Percentiles rank a stretch among this genome's conserved stretches.
Conservation (phyloP, 2,113 vertebrate species). For the Periophthalmus modestus region DNA sequence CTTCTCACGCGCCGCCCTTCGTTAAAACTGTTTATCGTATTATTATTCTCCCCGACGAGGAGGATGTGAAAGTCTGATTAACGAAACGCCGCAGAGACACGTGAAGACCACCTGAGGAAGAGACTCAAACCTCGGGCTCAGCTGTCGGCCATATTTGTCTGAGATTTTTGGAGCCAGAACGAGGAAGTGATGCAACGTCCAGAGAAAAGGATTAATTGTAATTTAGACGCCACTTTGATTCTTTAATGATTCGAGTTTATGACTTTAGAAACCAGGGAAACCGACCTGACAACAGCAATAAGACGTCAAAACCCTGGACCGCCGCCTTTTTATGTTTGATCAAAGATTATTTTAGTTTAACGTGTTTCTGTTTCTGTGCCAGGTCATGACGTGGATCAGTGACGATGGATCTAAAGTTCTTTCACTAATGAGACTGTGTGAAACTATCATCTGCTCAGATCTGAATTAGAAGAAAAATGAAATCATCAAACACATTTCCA, state of each 20-base stretch:
- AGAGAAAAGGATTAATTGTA: not conserved
- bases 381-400: not conserved
- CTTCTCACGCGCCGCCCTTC: conserved; percentile 22
- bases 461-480: too few species aligned
- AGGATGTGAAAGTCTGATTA: conserved; percentile 42
- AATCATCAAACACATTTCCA: too few species aligned
- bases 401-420: too few species aligned
- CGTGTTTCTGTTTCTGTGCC: not conserved
- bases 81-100: conserved; percentile 13
- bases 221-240: not conserved
- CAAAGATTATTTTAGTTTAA: not conserved
- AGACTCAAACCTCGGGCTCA: not conserved
- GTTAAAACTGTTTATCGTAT: conserved; percentile 55
- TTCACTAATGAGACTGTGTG: too few species aligned
- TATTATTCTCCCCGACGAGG: conserved; percentile 25
- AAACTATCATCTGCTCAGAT: too few species aligned
- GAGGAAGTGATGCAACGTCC: not conserved
- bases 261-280: not conserved
- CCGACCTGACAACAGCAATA: not conserved
- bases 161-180: not conserved
- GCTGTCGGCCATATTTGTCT: not conserved
- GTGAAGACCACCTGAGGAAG: conserved; percentile 38
- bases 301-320: not conserved
- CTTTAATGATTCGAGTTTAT: not conserved
- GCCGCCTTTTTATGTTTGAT: not conserved